A percentile compares a stretch with the other conserved stretches of the same genome.
Evolutionary conservation across 2,888 invertebrate species (phyloP).

Genomic region (Drosophila neonasuta): DNA sequence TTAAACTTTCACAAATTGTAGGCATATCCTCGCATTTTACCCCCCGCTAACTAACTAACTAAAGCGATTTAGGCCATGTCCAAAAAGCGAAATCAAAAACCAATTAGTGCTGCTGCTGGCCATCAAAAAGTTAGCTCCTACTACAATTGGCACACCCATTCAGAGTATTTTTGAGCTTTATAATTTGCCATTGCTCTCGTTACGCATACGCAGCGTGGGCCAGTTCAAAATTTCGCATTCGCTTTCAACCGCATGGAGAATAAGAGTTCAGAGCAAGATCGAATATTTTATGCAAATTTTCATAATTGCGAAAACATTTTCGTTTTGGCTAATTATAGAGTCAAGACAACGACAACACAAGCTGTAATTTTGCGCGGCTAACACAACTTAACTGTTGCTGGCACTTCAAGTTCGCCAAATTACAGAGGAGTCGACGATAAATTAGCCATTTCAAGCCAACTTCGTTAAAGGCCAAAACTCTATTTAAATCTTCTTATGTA

Average conservation of each 20-base stretch:
- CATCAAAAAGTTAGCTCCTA: conserved; percentile 55
- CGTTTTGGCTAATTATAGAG: conserved; percentile 58
- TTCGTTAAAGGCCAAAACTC: background rate
- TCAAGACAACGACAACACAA: conserved; percentile 30
- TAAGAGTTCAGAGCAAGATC: conserved; percentile 17
- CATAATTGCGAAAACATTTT: conserved; percentile 59
- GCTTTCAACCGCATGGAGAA: conserved; percentile 26
- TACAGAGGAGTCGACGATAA: conserved; percentile 6
- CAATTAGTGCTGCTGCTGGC: conserved; percentile 58
- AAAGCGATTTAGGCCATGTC: conserved; percentile 35
- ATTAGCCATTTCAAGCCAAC: background rate
- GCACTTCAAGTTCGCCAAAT: conserved; percentile 17
- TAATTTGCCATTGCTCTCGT: conserved; percentile 50
- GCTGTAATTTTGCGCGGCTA: conserved; percentile 37
- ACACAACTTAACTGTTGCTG: conserved; percentile 7
- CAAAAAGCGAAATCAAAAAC: conserved; percentile 66
- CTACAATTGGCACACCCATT: conserved; percentile 46
- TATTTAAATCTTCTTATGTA: background rate
- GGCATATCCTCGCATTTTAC: conserved; percentile 8
- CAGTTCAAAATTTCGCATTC: conserved; percentile 40
- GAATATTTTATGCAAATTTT: conserved; percentile 49
- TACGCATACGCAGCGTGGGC: conserved; percentile 44
- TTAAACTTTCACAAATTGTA: conserved; percentile 54
- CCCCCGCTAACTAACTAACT: background rate
- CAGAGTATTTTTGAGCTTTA: conserved; percentile 22